phyloP scores from a whole-genome alignment of 2,113 vertebrate genomes.

The Crotalus viridis region DNA sequence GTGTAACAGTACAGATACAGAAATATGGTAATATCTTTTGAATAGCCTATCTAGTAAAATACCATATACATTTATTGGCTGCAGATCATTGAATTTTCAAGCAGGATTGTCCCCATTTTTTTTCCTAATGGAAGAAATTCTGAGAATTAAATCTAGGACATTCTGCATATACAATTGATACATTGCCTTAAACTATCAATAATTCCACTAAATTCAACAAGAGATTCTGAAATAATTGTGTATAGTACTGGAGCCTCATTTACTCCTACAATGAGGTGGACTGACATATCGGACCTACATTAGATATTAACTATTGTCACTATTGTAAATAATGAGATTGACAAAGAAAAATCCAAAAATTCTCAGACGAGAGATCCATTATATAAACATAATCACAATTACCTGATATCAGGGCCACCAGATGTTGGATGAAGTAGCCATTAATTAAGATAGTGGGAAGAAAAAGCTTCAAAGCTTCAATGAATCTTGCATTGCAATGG shows the following conservation, averaged over 20 bases:
- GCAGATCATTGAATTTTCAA: not conserved
- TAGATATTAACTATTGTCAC: not conserved
- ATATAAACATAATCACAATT: not conserved
- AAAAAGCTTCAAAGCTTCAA: not conserved
- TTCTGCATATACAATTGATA: not conserved
- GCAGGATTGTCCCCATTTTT: not conserved
- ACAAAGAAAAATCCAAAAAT: not conserved
- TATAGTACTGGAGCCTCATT: not conserved
- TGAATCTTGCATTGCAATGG: not conserved
- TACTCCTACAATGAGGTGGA: not conserved
- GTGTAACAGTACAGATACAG: not conserved
- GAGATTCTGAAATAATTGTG: not conserved
- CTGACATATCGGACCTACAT: not conserved
- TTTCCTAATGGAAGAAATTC: not conserved
- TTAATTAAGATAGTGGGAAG: not conserved
- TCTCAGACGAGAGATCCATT: not conserved
- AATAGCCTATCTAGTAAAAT: not conserved
- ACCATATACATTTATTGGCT: not conserved
- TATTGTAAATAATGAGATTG: not conserved
- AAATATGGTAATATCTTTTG: not conserved
- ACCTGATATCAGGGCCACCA: not conserved
- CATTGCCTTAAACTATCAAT: not conserved
- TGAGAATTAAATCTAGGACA: not conserved
- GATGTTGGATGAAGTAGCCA: not conserved
- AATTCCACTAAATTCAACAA: not conserved